phyloP scores from a whole-genome alignment of 1,140 invertebrate species.

The Meloidogyne chitwoodi region DNA sequence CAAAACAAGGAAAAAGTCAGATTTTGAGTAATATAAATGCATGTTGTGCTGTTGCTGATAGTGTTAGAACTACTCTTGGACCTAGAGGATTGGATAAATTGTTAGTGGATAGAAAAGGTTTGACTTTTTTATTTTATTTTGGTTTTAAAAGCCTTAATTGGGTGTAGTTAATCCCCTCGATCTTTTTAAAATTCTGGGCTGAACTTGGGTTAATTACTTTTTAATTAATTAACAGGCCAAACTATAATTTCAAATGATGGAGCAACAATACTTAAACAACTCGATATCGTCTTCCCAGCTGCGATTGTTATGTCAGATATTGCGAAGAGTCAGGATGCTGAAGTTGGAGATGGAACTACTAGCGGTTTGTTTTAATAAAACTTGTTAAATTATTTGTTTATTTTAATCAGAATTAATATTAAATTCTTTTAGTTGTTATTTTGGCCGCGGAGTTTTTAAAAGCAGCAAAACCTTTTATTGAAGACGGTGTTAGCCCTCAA shows the following conservation, averaged over 20 bases:
- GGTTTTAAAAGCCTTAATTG: too few species aligned
- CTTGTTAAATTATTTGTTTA: slow-evolving; percentile 2
- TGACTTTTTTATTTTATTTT: neutral
- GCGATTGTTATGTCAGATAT: slow-evolving; percentile 96
- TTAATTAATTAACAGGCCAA: slow-evolving; percentile 66
- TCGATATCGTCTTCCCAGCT: slow-evolving; percentile 95
- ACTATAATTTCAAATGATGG: slow-evolving; percentile 98
- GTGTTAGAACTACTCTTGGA: slow-evolving; percentile 89
- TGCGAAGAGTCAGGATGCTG: slow-evolving; percentile 96
- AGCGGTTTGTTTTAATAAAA: slow-evolving; percentile 19
- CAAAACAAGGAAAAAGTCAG: slow-evolving; percentile 89
- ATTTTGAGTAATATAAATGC: slow-evolving; percentile 98
- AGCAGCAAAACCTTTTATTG: slow-evolving; percentile 86
- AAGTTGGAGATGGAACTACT: slow-evolving; percentile 69
- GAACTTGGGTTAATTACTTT: too few species aligned
- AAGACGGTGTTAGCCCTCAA: slow-evolving; percentile 92
- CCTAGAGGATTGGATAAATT: slow-evolving; percentile 99
- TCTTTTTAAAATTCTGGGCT: too few species aligned
- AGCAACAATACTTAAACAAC: slow-evolving; percentile 92
- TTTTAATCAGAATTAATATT: too few species aligned
- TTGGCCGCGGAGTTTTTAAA: slow-evolving; percentile 92
- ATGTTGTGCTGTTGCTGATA: slow-evolving; percentile 91
- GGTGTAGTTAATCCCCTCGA: too few species aligned
- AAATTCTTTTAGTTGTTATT: slow-evolving; percentile 77
- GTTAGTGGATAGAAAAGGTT: slow-evolving; percentile 77